These are phyloP conservation scores for Zaprionus vittiger DNA, from an alignment of 1,140 invertebrate genomes.

Conservation along the genomic window DNA sequence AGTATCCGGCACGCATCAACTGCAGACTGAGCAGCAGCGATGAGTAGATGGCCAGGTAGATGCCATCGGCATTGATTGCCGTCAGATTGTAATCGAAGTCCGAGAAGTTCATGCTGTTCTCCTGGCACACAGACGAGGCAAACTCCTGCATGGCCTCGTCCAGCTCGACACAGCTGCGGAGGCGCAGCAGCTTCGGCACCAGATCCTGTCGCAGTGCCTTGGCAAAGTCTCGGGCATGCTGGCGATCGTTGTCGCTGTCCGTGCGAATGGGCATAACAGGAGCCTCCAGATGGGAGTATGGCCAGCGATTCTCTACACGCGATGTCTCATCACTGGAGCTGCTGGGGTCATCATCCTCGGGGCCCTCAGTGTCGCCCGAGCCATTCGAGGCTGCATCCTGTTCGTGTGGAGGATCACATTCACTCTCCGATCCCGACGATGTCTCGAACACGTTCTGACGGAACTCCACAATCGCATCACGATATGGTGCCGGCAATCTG, in stretches of 20 bases:
- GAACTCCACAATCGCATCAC: slow-evolving; percentile 86
- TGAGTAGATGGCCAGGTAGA: slow-evolving; percentile 95
- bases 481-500: slow-evolving; percentile 91
- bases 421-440: slow-evolving; percentile 85
- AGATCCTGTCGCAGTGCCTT: slow-evolving; percentile 86
- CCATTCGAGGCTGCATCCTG: slow-evolving; percentile 85
- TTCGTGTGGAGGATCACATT: slow-evolving; percentile 85
- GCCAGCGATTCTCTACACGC: slow-evolving; percentile 80
- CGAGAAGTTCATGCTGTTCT: slow-evolving; percentile 86
- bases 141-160: slow-evolving; percentile 96
- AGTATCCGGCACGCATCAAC: slow-evolving; percentile 91
- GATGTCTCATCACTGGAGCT: slow-evolving; percentile 82
- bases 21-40: slow-evolving; percentile 93
- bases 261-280: slow-evolving; percentile 77
- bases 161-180: slow-evolving; percentile 86
- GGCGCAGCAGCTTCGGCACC: slow-evolving; percentile 87
- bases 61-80: slow-evolving; percentile 97
- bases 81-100: slow-evolving; percentile 87
- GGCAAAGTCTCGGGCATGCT: slow-evolving; percentile 82
- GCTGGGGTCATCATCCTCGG: slow-evolving; percentile 86
- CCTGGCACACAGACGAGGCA: slow-evolving; percentile 95
- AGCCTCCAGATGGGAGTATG: slow-evolving; percentile 80
- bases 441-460: slow-evolving; percentile 86
- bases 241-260: slow-evolving; percentile 81
- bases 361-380: slow-evolving; percentile 90